These are phyloP conservation scores for Larimichthys polyactis DNA, from an alignment of 2,113 vertebrate species.

Conservation along the genomic window DNA sequence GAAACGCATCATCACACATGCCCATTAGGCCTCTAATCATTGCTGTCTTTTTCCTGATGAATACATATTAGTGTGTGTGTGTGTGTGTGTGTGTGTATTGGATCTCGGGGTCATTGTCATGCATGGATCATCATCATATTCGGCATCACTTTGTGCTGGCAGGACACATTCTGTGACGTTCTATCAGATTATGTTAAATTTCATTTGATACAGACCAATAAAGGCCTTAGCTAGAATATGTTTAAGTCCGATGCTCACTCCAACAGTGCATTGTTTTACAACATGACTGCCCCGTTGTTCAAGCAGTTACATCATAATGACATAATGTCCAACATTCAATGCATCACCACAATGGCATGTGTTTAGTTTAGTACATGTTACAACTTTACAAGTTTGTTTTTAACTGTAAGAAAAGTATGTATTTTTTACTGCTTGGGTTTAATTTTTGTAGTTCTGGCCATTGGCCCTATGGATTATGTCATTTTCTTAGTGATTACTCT, in stretches of 20 bases:
- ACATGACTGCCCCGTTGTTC: neutral
- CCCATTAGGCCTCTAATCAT: slow-evolving; percentile 74
- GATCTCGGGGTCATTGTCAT: slow-evolving; percentile 60
- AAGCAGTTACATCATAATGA: slow-evolving; percentile 18
- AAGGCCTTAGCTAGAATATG: slow-evolving; percentile 21
- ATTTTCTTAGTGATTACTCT: neutral
- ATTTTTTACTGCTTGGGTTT: neutral
- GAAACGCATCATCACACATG: slow-evolving; percentile 68
- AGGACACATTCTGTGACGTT: slow-evolving; percentile 57
- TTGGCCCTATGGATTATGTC: neutral
- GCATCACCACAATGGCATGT: neutral
- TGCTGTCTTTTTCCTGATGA: slow-evolving; percentile 72
- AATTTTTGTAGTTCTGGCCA: neutral
- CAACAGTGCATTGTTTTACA: neutral
- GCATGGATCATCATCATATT: slow-evolving; percentile 43
- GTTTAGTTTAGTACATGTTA: neutral
- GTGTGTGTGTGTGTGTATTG: slow-evolving; percentile 24
- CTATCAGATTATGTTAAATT: slow-evolving; percentile 58
- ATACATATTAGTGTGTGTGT: slow-evolving; percentile 58
- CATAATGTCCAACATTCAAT: slow-evolving; percentile 1
- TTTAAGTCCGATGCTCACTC: slow-evolving; percentile 17
- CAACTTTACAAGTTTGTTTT: neutral
- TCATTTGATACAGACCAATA: slow-evolving; percentile 47
- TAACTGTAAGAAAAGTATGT: neutral
- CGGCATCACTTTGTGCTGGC: slow-evolving; percentile 45